Evolutionary conservation across 2,888 invertebrate genomes (phyloP).

Genomic region (Dryobotodes eremita): DNA sequence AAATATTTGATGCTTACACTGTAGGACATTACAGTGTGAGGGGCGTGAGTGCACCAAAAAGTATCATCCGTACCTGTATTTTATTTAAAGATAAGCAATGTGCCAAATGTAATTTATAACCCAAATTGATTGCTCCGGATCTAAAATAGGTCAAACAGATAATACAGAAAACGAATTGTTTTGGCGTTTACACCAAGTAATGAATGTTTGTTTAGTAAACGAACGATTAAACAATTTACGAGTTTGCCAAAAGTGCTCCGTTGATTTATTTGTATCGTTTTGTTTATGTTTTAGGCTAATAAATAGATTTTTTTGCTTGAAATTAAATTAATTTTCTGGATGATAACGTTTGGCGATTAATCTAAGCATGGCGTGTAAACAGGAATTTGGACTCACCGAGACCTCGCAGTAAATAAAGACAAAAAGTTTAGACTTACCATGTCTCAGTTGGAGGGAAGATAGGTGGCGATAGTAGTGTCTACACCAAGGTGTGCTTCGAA

Average conservation of each 20-base stretch:
- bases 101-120: slow-evolving; percentile 62
- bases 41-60: slow-evolving; percentile 2
- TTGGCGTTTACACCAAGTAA: slow-evolving; percentile 65
- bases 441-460: neutral
- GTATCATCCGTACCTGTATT: slow-evolving; percentile 16
- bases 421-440: slow-evolving; percentile 15
- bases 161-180: slow-evolving; percentile 72
- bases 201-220: slow-evolving; percentile 64
- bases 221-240: slow-evolving; percentile 68
- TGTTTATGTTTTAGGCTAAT: slow-evolving; percentile 48
- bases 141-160: slow-evolving; percentile 72
- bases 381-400: neutral
- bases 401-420: neutral
- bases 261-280: slow-evolving; percentile 58
- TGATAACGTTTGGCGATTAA: slow-evolving; percentile 19
- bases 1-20: neutral
- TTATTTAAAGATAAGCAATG: slow-evolving; percentile 47
- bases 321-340: slow-evolving; percentile 18
- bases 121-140: slow-evolving; percentile 66
- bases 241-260: slow-evolving; percentile 52
- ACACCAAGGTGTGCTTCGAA: neutral
- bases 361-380: neutral
- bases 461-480: neutral
- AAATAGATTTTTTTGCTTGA: slow-evolving; percentile 44
- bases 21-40: neutral